Evolutionary conservation across 2,113 vertebrate genomes (phyloP), one percentile per base, ranked within the genome.

Genomic region (Anguilla japonica): DNA sequence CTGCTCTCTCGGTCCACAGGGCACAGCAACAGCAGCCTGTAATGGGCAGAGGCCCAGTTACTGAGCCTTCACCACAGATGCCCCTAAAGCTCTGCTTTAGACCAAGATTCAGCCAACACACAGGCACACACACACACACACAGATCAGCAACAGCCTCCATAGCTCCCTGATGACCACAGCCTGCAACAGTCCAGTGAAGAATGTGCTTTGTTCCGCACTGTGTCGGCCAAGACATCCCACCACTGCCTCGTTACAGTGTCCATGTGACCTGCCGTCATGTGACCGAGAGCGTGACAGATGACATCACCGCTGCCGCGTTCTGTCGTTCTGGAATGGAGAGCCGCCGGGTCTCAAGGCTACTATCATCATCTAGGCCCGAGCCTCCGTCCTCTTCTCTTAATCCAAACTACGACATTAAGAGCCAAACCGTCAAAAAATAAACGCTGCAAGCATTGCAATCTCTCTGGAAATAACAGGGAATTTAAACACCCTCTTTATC

Each of bases 271-370:
- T 22, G 4, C 29, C 20, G n/a, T 63, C 85, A 86, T 86, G 85
- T 86, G 85, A 86, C 85, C 26, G 18, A 11, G 85, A 81, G 80
- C 57, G 14, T 43, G 20, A 86, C 53, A 16, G 57, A 20, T 60
- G 57, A 60, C 57, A 16, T 53, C 41, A 39, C 41, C n/a, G 18
- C 53, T 18, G 85, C 79, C 22, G 0, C 39, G 53, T 60, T 22
- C 26, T 34, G 39, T 60, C 14, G 1, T 22, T 9, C 43, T 46
- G 43, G 5, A 3, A n/a, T 71, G 14, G 3, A 5, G 4, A 5
- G 22, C 2, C 5, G 3, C 9, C 3, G 63, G 15, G 34, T 57
- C 15, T 26, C 79, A 86, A 86, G 39, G 41, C 56, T 63, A 29
- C 56, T 22, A 34, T 34, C 34, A n/a, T 63, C 43, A 26, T 79